Evolutionary conservation across 2,888 invertebrate genomes (phyloP).

Genomic region (Drosophila kokeensis): DNA sequence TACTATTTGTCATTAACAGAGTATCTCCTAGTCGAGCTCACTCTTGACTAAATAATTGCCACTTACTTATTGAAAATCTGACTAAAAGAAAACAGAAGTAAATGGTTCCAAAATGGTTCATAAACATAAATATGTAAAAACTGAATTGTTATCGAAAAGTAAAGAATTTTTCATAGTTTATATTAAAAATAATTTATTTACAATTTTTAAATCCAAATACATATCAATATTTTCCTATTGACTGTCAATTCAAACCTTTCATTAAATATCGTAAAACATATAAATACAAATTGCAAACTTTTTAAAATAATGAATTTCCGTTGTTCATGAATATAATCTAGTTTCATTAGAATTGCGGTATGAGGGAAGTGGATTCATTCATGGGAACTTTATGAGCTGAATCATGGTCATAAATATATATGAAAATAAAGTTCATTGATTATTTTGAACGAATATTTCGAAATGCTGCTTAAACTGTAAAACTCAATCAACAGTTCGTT

Average conservation of each 20-base stretch:
- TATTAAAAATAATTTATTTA: neutral
- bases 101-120: neutral
- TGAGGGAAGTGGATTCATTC: neutral
- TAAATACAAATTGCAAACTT: neutral
- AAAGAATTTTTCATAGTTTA: rapidly evolving
- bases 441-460: constrained; percentile 30
- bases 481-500: constrained; percentile 61
- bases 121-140: neutral
- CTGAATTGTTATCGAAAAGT: neutral
- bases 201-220: rapidly evolving
- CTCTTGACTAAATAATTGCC: rapidly evolving
- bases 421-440: constrained; percentile 39
- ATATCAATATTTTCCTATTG: no score
- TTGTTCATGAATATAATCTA: no score
- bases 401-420: neutral
- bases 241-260: no score
- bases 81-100: no score
- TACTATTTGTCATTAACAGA: no score
- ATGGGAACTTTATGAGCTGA: neutral
- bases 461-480: constrained; percentile 57
- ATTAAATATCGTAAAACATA: neutral
- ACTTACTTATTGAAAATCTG: no score
- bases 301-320: neutral
- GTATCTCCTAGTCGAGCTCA: no score
- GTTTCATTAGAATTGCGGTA: neutral